Evolutionary conservation across 2,797 vertebrate species (phyloP).

Genomic region (Hemitrygon akajei): DNA sequence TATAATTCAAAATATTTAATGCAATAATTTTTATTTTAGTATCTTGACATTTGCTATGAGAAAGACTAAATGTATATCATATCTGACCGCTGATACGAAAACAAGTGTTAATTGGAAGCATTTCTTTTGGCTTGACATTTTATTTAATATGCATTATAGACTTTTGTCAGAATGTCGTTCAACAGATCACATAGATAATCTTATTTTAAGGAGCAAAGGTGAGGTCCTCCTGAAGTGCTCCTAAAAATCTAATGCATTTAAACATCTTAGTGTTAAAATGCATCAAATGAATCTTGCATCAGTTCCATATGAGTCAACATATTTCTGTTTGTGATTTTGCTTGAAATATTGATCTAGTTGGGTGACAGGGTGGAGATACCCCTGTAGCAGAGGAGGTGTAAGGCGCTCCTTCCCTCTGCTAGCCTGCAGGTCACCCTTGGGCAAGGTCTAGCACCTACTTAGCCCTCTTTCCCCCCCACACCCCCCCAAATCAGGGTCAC

Average conservation of each 20-base stretch:
- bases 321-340: background rate
- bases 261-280: background rate
- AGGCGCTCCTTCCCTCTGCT: no score
- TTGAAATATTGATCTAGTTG: background rate
- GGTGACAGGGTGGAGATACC: no score
- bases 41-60: background rate
- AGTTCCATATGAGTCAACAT: background rate
- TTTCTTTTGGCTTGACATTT: background rate
- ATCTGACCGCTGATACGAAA: background rate
- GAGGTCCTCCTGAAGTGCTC: background rate
- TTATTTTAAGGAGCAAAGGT: background rate
- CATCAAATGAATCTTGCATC: background rate
- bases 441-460: no score
- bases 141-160: background rate
- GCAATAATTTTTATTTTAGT: background rate
- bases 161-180: background rate
- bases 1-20: background rate
- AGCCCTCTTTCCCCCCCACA: no score
- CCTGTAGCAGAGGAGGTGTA: no score
- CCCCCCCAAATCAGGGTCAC: no score
- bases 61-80: background rate
- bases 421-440: no score
- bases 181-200: background rate
- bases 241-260: background rate
- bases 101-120: background rate